These are phyloP conservation scores for Psephotus haematonotus DNA, from an alignment of 2,113 vertebrate genomes.

Conservation along the genomic window DNA sequence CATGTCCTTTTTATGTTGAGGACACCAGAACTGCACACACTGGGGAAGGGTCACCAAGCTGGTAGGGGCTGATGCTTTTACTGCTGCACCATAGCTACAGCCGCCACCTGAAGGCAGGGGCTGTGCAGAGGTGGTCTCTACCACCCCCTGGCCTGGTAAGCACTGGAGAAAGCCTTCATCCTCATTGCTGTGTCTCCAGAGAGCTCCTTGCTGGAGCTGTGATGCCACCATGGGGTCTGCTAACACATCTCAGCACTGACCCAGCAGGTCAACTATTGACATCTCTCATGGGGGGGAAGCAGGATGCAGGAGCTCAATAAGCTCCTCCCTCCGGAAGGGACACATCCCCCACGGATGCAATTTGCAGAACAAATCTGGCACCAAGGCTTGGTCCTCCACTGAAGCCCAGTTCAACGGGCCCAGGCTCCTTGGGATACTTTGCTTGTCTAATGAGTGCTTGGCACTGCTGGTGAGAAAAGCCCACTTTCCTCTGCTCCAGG, in stretches of 20 bases:
- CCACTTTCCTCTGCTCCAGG: neutral
- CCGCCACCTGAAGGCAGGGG: neutral
- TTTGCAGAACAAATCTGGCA: neutral
- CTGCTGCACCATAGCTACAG: accelerated
- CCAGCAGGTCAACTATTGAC: neutral
- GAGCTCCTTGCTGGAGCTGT: neutral
- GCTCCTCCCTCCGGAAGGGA: neutral
- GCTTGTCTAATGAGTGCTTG: neutral
- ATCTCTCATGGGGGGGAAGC: neutral
- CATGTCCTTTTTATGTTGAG: neutral
- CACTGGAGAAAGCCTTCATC: neutral
- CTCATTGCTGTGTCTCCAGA: neutral
- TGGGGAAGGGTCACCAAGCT: neutral
- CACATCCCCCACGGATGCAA: accelerated
- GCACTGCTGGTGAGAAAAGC: neutral
- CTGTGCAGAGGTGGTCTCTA: neutral
- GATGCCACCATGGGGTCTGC: neutral
- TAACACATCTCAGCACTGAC: neutral
- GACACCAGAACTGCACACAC: neutral
- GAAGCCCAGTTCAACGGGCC: neutral
- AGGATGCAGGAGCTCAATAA: neutral
- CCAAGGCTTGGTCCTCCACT: neutral
- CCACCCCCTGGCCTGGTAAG: neutral
- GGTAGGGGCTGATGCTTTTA: neutral
- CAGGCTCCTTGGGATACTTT: neutral